Conservation (phyloP, 2,888 invertebrate genomes). For the Limnephilus auricula region DNA sequence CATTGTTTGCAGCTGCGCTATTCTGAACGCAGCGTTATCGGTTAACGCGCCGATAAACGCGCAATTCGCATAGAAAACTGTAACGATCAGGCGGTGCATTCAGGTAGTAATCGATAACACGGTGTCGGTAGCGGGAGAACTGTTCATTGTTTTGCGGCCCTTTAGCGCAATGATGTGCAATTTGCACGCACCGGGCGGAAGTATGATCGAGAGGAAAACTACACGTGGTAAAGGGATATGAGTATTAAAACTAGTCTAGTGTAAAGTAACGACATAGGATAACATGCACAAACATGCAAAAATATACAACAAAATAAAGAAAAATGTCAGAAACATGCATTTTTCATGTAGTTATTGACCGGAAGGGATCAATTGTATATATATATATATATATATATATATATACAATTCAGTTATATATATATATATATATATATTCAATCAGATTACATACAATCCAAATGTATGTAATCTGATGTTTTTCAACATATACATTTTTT, state of each 20-base stretch:
- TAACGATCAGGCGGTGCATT: conserved; percentile 13
- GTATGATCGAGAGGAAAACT: not conserved
- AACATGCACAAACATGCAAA: no score
- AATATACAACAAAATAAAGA: no score
- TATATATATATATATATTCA: no score
- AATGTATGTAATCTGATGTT: no score
- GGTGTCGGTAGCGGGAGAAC: not conserved
- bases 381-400: no score
- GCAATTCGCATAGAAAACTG: conserved; percentile 8
- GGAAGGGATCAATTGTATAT: no score
- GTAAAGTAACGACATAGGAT: not conserved
- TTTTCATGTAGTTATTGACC: no score
- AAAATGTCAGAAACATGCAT: no score
- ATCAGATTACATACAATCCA: no score
- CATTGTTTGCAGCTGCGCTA: conserved; percentile 21
- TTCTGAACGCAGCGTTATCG: not conserved
- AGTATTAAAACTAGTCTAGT: not conserved
- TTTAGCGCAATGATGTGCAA: conserved; percentile 5
- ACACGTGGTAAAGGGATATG: not conserved
- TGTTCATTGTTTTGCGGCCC: not conserved
- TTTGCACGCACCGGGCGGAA: conserved; percentile 1
- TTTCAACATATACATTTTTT: no score
- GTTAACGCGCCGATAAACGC: conserved; percentile 2
- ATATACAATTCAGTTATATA: no score
- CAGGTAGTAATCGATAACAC: not conserved